Conservation (phyloP, 2,113 vertebrate species). For the Pterocles orientalis region DNA sequence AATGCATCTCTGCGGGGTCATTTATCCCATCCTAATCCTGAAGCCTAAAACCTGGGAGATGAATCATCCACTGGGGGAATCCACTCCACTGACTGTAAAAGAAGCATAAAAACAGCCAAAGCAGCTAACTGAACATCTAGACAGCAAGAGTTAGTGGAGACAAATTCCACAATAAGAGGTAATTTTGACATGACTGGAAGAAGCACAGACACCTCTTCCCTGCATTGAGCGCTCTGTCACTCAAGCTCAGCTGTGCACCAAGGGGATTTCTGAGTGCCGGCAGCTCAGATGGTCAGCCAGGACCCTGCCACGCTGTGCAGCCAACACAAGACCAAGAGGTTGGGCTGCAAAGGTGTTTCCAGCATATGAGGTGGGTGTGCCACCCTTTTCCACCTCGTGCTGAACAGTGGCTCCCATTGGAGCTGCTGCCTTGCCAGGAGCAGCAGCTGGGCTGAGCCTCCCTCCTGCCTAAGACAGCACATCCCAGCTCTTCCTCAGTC, state of each 20-base stretch:
- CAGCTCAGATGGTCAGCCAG: neutral
- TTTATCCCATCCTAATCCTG: neutral
- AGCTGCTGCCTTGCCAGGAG: neutral
- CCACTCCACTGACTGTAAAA: neutral
- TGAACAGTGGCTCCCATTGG: neutral
- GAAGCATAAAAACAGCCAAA: neutral
- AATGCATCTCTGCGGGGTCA: neutral
- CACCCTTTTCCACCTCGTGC: neutral
- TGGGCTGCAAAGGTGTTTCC: neutral
- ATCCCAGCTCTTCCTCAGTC: neutral
- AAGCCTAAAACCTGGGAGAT: slow-evolving; percentile 28
- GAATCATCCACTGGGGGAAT: slow-evolving; percentile 34
- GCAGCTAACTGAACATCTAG: slow-evolving; percentile 52
- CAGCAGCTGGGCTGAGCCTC: neutral
- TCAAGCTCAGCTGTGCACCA: neutral
- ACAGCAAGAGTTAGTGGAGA: slow-evolving; percentile 42
- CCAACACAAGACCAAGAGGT: neutral
- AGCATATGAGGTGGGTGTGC: neutral
- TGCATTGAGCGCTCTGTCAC: neutral
- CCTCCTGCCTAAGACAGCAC: neutral
- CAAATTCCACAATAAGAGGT: slow-evolving; percentile 42
- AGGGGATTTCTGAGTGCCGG: neutral
- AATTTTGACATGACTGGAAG: slow-evolving; percentile 24
- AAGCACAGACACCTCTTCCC: slow-evolving; percentile 2
- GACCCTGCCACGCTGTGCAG: neutral